Evolutionary conservation across 2,888 invertebrate species (phyloP), one percentile per base, ranked within the genome.

Genomic region (Pediacus dermestoides): DNA sequence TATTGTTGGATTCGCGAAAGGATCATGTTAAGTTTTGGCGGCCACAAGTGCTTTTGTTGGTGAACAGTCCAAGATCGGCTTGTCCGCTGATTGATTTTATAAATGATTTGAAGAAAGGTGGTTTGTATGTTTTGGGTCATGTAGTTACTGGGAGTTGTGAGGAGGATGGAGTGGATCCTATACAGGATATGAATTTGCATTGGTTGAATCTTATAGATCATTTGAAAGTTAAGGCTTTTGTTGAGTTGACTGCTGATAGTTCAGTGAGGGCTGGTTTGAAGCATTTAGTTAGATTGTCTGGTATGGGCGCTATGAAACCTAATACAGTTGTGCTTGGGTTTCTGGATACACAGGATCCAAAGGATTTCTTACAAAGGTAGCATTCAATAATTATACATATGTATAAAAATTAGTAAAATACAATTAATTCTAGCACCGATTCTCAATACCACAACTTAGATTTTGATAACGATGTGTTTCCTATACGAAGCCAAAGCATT

Each of bases 11-110:
- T 70, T 88, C 90, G 0, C 80, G 99, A 0, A 95, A 99, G 51
- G 91, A 95, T 64, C 99, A 99, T 70, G 96, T 99, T 2, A 97
- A 97, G 73, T 99, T 94, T 71, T 99, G 99, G 99, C 75, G 97
- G 2, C 97, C 97, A 0, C 97, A 99, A 74, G 88, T 99, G 72
- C 70, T 99, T 37, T 73, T 99, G 2, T 75, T 99, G 69, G 87
- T 99, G 1, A 81, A 91, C 0, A 91, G 92, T 40, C 97, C 97
- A 0, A 74, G 95, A 6, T 86, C 91, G 4, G 78, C 85, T 7
- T 89, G 91, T 60, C 92, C 95, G 0, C 75, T 97, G 26, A 93
- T 99, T 21, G 88, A 93, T 70, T 99, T 99, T 68, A 90, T 95
- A 8, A 99, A 99, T 60, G 97, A 96, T 63, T 77, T 99, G 63